These are phyloP conservation scores for Heliconius congener DNA, from an alignment of 1,140 invertebrate genomes.

Conservation along the genomic window DNA sequence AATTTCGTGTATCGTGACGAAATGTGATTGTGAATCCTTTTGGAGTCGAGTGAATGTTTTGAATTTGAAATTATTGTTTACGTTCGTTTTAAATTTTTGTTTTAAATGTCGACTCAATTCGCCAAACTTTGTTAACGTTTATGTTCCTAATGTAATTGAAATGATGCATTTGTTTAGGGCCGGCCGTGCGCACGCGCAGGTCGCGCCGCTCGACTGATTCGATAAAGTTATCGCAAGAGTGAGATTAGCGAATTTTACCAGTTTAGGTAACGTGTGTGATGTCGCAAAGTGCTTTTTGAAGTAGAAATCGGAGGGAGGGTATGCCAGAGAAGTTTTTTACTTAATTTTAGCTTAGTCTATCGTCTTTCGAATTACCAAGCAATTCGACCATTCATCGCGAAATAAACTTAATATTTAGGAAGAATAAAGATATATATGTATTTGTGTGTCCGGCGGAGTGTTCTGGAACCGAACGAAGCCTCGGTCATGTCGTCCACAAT, in stretches of 20 bases:
- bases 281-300: slow-evolving; percentile 61
- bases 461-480: slow-evolving; percentile 49
- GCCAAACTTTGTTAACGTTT: slow-evolving; percentile 56
- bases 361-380: slow-evolving; percentile 77
- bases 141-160: slow-evolving; percentile 68
- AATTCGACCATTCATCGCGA: slow-evolving; percentile 81
- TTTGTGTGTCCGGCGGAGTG: slow-evolving; percentile 57
- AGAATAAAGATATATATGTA: slow-evolving; percentile 77
- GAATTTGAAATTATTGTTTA: slow-evolving; percentile 41
- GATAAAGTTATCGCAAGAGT: slow-evolving; percentile 63
- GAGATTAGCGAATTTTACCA: slow-evolving; percentile 76
- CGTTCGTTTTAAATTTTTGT: slow-evolving; percentile 44
- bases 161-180: slow-evolving; percentile 54
- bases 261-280: slow-evolving; percentile 67
- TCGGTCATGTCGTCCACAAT: slow-evolving; percentile 61
- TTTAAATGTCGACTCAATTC: slow-evolving; percentile 49
- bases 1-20: slow-evolving; percentile 57
- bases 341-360: slow-evolving; percentile 76
- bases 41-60: slow-evolving; percentile 63
- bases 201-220: slow-evolving; percentile 61
- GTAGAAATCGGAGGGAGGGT: slow-evolving; percentile 54
- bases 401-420: slow-evolving; percentile 75
- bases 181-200: slow-evolving; percentile 28
- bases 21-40: slow-evolving; percentile 58
- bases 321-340: slow-evolving; percentile 74